These are phyloP conservation scores for Chiroxiphia lanceolata DNA, from an alignment of 2,797 vertebrate genomes.

Conservation along the genomic window DNA sequence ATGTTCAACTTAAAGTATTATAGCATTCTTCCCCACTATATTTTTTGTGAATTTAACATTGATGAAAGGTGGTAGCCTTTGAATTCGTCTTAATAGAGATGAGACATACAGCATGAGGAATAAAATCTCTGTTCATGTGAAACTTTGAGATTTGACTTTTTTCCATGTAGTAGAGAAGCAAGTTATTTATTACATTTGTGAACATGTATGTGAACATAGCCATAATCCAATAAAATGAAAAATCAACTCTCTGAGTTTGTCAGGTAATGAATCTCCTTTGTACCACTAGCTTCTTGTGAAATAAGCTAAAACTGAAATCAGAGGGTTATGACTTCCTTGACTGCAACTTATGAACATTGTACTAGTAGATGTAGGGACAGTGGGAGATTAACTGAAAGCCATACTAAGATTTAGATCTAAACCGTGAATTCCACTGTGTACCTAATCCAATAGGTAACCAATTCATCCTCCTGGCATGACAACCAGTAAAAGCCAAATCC, in stretches of 20 bases:
- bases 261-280: not conserved
- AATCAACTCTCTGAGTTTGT: not conserved
- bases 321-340: not conserved
- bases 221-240: not conserved
- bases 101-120: not conserved
- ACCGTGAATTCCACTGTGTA: not conserved
- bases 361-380: not conserved
- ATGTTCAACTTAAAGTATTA: not conserved
- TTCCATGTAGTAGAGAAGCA: not conserved
- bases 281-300: not conserved
- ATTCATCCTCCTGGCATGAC: not conserved
- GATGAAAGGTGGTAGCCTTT: not conserved
- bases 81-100: not conserved
- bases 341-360: not conserved
- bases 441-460: not conserved
- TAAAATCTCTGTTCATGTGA: not conserved
- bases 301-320: not conserved
- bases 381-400: not conserved
- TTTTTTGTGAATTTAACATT: not conserved
- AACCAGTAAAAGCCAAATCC: not conserved
- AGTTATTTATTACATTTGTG: not conserved
- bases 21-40: not conserved
- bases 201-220: not conserved
- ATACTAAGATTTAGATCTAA: not conserved
- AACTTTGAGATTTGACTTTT: not conserved